Evolutionary conservation across 2,113 vertebrate species (phyloP).

Genomic region (Microtus ochrogaster): DNA sequence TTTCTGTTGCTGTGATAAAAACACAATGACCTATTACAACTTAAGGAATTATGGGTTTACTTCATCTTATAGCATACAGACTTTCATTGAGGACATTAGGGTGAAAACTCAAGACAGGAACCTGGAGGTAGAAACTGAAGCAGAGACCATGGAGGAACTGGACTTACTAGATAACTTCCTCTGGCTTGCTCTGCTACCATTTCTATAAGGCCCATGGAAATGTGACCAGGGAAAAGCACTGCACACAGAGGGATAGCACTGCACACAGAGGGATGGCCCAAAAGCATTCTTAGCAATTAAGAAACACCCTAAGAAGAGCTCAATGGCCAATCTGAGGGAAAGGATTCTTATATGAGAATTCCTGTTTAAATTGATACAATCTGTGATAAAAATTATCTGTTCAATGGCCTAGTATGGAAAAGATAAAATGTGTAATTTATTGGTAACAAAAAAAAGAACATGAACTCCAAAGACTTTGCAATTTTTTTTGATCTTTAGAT

Average conservation of each 20-base stretch:
- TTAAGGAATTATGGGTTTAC: too few species aligned
- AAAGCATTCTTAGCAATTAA: not conserved
- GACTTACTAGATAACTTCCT: not conserved
- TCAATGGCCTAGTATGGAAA: not conserved
- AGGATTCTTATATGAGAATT: not conserved
- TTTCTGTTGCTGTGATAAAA: not conserved
- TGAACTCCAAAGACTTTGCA: constrained; percentile 3
- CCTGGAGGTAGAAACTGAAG: not conserved
- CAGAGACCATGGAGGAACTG: not conserved
- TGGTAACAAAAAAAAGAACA: not conserved
- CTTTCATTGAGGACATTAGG: not conserved
- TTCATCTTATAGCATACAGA: not conserved
- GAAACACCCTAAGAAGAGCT: not conserved
- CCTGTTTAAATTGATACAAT: not conserved
- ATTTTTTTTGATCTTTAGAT: not conserved
- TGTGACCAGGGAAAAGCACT: not conserved
- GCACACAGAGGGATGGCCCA: not conserved
- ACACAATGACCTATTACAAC: not conserved
- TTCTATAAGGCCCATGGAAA: not conserved
- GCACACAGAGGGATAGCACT: not conserved
- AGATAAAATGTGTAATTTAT: not conserved
- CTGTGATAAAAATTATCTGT: not conserved
- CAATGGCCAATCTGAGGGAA: not conserved
- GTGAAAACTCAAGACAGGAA: not conserved
- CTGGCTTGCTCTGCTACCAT: not conserved